phyloP scores from a whole-genome alignment of 2,113 vertebrate species.

The Holacanthus passer region DNA sequence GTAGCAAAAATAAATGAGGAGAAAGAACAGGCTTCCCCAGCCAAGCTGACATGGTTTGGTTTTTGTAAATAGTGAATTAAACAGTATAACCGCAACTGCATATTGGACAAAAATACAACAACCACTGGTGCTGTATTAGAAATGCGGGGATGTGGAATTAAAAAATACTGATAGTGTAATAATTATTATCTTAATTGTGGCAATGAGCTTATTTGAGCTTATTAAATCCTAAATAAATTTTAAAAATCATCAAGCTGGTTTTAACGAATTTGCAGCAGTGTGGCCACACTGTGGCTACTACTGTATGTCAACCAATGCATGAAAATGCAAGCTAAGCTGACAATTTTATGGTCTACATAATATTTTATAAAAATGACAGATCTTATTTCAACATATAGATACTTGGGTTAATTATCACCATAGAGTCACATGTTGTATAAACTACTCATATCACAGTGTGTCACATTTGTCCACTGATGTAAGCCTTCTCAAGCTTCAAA shows the following conservation, averaged over 20 bases:
- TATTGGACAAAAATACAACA: too few relatives aligned
- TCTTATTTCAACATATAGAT: not conserved
- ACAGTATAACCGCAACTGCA: too few relatives aligned
- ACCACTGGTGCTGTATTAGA: too few relatives aligned
- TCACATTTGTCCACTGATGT: not conserved
- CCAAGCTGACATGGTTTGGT: not conserved
- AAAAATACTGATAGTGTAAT: not conserved
- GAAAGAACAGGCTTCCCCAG: not conserved
- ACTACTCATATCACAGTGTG: not conserved
- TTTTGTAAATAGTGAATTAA: not conserved
- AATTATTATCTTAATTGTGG: not conserved
- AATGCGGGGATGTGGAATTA: too few relatives aligned
- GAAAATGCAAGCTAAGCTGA: not conserved
- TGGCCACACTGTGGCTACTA: not conserved
- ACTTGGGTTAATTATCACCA: not conserved
- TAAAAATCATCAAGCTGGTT: not conserved
- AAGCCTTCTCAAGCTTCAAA: conserved; percentile 1
- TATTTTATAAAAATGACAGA: not conserved
- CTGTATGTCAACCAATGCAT: not conserved
- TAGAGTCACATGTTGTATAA: not conserved
- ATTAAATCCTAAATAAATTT: not conserved
- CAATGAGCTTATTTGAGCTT: too few relatives aligned
- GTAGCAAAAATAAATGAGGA: not conserved
- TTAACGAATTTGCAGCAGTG: not conserved
- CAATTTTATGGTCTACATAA: not conserved